Conservation (phyloP, 2,113 vertebrate species). For the Leucosticte australis region DNA sequence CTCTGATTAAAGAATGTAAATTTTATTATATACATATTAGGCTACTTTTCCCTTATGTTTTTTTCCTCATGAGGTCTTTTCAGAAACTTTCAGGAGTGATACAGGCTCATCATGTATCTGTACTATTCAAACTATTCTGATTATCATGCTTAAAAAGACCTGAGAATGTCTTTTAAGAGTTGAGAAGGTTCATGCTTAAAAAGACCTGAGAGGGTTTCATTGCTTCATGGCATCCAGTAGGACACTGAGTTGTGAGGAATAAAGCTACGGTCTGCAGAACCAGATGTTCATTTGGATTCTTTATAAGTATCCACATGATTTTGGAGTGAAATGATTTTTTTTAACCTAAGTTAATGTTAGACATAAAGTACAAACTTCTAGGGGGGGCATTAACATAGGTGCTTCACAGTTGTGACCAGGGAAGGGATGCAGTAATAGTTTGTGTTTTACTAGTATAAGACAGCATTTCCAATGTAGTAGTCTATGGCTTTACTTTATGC, state of each 20-base stretch:
- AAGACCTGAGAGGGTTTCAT: neutral
- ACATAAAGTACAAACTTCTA: neutral
- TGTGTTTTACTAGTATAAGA: neutral
- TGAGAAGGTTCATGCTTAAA: neutral
- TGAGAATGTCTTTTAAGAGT: neutral
- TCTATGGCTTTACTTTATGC: neutral
- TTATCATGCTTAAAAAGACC: neutral
- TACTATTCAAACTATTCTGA: neutral
- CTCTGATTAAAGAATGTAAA: neutral
- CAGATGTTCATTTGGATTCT: neutral
- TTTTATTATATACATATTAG: neutral
- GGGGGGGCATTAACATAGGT: neutral
- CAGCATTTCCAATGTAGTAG: neutral
- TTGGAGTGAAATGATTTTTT: neutral
- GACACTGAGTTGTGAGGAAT: neutral
- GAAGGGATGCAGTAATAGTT: neutral
- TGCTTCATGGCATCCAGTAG: neutral
- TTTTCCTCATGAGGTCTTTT: neutral
- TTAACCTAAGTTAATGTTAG: neutral
- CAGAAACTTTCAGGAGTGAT: neutral
- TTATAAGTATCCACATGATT: neutral
- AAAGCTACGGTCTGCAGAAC: neutral
- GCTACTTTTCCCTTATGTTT: neutral
- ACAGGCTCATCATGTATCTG: neutral
- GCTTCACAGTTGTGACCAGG: neutral